Base-by-base conservation (phyloP, 2,888 invertebrate genomes). In the Dermolepida albohirtum region DNA sequence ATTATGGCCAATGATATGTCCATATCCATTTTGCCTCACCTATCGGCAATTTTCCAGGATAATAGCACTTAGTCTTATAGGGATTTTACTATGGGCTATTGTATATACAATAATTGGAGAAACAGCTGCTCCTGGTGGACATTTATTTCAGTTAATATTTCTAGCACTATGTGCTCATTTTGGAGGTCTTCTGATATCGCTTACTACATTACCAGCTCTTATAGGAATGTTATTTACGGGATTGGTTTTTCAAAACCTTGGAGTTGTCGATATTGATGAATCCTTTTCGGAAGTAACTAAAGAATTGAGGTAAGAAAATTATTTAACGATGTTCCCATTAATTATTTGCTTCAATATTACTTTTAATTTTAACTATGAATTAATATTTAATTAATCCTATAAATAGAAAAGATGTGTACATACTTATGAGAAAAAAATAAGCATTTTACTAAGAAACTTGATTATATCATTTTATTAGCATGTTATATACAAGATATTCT, bases 221-320 rank as follows among this genome's bases (percentile, higher is more conserved):
- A 92, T 95, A 74, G 96, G 95, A 59, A 95, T 96, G 94, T 87
- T 96, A 16, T 83, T 94, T 74, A 91, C 93, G 49, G 96, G 95
- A 74, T 88, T 95, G 62, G 75, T 93, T 44, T 87, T 90, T 74
- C 89, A 91, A 83, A 95, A 95, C 79, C 83, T 91, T 29, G 91
- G 91, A 41, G 87, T 92, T 77, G 89, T 94, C 59, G 84, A 89
- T 80, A 80, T 84, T 47, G 90, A 92, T 74, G 87, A 88, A 5
- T 86, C 86, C 34, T 93, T 92, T 79, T 80, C 84, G 52, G 84
- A 86, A 70, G 89, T 94, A 43, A 87, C 90, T 40, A 87, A 89
- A 40, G 90, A 92, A 79, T 84, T 95, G 72, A 90, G 92, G 92
- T 92, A 78, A 81, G 80, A 22, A 22, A 22, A 4, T 22, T 22